These are phyloP conservation scores for Manduca sexta DNA, from an alignment of 1,140 invertebrate genomes.

Conservation along the genomic window DNA sequence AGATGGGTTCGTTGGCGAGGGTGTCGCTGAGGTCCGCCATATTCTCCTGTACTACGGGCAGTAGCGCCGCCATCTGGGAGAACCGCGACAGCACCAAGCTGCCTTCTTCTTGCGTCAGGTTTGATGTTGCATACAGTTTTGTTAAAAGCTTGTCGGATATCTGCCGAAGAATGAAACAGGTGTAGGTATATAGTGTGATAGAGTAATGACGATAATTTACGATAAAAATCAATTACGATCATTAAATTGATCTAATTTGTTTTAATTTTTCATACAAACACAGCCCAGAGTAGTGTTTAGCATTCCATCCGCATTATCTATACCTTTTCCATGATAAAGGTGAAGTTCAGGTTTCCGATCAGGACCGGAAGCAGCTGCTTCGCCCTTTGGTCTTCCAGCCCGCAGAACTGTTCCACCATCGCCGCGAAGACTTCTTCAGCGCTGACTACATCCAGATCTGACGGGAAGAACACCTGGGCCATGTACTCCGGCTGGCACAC, in stretches of 20 bases:
- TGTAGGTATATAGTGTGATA: not conserved
- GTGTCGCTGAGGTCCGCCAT: constrained; percentile 31
- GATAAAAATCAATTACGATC: too few relatives aligned
- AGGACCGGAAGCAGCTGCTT: constrained; percentile 61
- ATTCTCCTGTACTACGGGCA: constrained; percentile 62
- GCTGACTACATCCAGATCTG: constrained; percentile 32
- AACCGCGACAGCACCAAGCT: constrained; percentile 59
- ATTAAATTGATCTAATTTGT: too few relatives aligned
- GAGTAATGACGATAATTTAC: not conserved
- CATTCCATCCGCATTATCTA: not conserved
- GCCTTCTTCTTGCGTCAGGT: constrained; percentile 68
- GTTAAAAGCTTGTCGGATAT: constrained; percentile 49
- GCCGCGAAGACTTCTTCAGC: constrained; percentile 41
- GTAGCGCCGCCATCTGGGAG: constrained; percentile 55
- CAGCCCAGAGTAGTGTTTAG: too few relatives aligned
- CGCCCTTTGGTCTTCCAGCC: constrained; percentile 50
- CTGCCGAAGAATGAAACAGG: constrained; percentile 15
- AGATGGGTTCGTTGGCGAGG: constrained; percentile 46
- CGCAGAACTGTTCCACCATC: constrained; percentile 60
- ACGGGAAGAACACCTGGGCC: constrained; percentile 29
- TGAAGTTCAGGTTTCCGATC: constrained; percentile 71
- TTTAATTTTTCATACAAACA: too few relatives aligned
- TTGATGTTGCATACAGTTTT: constrained; percentile 68
- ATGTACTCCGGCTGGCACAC: constrained; percentile 42
- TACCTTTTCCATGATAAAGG: constrained; percentile 70